A percentile compares a stretch with the other conserved stretches of the same genome.
Conservation (phyloP, 2,797 vertebrate species). For the Phrynocephalus guinanensis region DNA sequence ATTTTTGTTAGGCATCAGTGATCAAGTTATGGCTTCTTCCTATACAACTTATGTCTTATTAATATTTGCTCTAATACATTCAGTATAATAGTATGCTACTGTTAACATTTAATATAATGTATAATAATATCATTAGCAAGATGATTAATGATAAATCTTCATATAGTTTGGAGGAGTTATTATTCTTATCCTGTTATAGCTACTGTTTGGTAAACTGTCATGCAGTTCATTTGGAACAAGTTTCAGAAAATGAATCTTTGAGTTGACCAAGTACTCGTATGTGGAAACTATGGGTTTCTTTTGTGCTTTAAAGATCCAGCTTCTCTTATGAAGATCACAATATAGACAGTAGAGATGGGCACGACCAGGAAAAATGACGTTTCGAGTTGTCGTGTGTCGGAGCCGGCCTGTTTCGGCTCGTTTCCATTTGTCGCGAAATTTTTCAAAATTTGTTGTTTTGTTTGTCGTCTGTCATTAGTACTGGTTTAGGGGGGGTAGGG, state of each 20-base stretch:
- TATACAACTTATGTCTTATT: neutral
- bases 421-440: too few relatives aligned
- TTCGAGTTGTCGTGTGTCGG: too few relatives aligned
- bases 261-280: neutral
- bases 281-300: neutral
- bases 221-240: neutral
- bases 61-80: neutral
- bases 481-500: too few relatives aligned
- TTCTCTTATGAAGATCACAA: neutral
- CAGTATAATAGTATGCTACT: neutral
- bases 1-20: neutral
- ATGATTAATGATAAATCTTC: neutral
- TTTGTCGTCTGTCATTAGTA: too few relatives aligned
- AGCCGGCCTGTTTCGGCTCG: too few relatives aligned
- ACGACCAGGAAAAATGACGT: too few relatives aligned
- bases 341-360: neutral
- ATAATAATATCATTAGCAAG: neutral
- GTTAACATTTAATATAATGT: neutral
- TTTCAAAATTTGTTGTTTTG: too few relatives aligned
- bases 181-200: neutral
- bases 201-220: neutral
- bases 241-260: neutral
- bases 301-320: neutral
- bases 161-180: neutral
- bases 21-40: too few relatives aligned